Percentiles rank a stretch among this genome's conserved stretches.
Conservation (phyloP, 2,797 vertebrate genomes). For the Balearica regulorum region DNA sequence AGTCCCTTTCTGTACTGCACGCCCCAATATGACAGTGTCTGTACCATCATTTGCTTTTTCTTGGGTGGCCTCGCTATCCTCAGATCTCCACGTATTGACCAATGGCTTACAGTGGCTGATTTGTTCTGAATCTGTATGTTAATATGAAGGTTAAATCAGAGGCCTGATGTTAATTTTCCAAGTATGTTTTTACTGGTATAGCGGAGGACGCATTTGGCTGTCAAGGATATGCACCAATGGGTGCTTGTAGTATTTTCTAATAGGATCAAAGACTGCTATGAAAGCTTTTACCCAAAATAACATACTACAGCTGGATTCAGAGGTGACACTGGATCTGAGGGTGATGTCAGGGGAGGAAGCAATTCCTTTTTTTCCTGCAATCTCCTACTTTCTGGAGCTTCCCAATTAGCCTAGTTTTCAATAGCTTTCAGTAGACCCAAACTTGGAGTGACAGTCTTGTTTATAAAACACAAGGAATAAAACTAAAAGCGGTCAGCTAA, state of each 20-base stretch:
- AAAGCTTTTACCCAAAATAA: background rate
- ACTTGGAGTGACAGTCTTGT: background rate
- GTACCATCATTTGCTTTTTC: background rate
- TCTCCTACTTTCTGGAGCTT: background rate
- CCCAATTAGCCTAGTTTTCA: background rate
- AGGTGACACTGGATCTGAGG: background rate
- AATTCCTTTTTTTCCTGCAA: background rate
- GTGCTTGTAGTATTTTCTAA: background rate
- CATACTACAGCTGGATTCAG: background rate
- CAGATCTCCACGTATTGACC: background rate
- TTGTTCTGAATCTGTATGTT: background rate
- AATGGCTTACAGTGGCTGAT: background rate
- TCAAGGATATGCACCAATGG: background rate
- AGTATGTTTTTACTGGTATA: background rate
- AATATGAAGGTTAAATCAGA: background rate
- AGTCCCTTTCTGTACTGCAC: background rate
- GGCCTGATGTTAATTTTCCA: background rate
- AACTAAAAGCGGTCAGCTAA: background rate
- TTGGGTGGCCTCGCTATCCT: background rate
- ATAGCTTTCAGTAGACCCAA: background rate
- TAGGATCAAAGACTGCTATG: background rate
- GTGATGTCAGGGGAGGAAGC: background rate
- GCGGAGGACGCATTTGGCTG: background rate
- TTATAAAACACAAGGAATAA: background rate
- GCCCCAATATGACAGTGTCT: background rate